Conservation (phyloP, 2,797 vertebrate genomes). For the Mareca penelope region DNA sequence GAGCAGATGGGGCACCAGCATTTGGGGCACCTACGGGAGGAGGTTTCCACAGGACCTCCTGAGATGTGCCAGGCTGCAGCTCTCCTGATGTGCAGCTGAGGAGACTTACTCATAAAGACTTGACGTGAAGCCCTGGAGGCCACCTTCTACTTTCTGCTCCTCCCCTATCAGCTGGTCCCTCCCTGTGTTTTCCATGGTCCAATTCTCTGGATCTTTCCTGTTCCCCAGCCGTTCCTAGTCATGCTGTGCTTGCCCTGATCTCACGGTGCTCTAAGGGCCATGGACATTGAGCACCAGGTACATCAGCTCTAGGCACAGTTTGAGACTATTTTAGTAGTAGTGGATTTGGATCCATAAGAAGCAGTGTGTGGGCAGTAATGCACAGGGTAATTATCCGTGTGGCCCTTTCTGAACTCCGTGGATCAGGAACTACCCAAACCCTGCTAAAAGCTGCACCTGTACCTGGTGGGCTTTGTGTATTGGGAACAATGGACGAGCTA, state of each 20-base stretch:
- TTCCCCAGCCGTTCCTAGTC: neutral
- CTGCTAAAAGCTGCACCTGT: neutral
- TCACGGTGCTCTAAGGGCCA: rapidly evolving
- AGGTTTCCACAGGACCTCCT: neutral
- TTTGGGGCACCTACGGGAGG: neutral
- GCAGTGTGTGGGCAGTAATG: neutral
- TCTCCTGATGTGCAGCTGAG: neutral
- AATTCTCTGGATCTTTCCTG: neutral
- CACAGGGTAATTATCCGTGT: neutral
- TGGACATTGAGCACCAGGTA: rapidly evolving
- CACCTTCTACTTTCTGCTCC: neutral
- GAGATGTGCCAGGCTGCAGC: neutral
- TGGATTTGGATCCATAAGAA: neutral
- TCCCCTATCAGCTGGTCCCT: rapidly evolving
- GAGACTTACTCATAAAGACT: neutral
- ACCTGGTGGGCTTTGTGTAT: neutral
- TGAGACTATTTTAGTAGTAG: neutral
- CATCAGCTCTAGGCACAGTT: neutral
- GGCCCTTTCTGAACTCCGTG: neutral
- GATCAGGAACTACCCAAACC: neutral
- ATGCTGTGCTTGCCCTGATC: neutral
- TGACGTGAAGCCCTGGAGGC: neutral
- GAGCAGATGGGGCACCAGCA: neutral
- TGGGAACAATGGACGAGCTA: neutral
- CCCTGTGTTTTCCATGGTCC: neutral